Evolutionary conservation across 2,113 vertebrate genomes (phyloP).

Genomic region (Melanotaenia duboulayi): DNA sequence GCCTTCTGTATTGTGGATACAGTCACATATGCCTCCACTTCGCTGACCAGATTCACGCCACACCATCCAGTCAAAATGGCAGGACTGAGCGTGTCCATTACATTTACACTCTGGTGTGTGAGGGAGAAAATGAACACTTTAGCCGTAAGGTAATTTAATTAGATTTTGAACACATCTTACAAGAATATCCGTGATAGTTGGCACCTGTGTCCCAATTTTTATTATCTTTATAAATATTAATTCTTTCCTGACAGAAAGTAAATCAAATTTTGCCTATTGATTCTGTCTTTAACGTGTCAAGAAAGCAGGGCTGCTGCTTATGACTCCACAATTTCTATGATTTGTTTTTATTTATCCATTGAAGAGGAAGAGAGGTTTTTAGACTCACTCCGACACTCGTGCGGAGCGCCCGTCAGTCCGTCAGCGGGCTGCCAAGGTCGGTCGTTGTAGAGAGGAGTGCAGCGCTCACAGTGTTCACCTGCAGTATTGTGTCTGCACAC

Average conservation of each 20-base stretch:
- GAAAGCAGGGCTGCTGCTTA: too few relatives aligned
- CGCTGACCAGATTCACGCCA: slow-evolving; percentile 92
- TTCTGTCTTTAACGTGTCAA: too few relatives aligned
- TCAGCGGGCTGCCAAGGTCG: slow-evolving; percentile 94
- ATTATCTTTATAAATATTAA: too few relatives aligned
- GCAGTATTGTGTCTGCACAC: slow-evolving; percentile 96
- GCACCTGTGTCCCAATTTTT: too few relatives aligned
- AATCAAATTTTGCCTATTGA: too few relatives aligned
- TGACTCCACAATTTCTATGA: too few relatives aligned
- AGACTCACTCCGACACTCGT: slow-evolving; percentile 92
- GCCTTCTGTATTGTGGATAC: slow-evolving; percentile 93
- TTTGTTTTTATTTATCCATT: too few relatives aligned
- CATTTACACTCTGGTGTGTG: slow-evolving; percentile 90
- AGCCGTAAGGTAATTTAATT: background rate
- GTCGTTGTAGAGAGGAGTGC: slow-evolving; percentile 91
- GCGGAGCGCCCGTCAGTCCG: slow-evolving; percentile 89
- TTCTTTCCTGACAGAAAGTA: too few relatives aligned
- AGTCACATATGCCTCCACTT: slow-evolving; percentile 92
- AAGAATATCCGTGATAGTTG: background rate
- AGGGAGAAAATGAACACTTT: background rate
- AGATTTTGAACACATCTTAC: background rate
- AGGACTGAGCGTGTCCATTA: slow-evolving; percentile 91
- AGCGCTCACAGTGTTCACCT: slow-evolving; percentile 92
- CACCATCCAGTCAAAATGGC: slow-evolving; percentile 87
- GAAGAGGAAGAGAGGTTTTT: background rate